These are phyloP conservation scores for Bruchidius siliquastri DNA, from an alignment of 2,888 invertebrate genomes.

Conservation along the genomic window DNA sequence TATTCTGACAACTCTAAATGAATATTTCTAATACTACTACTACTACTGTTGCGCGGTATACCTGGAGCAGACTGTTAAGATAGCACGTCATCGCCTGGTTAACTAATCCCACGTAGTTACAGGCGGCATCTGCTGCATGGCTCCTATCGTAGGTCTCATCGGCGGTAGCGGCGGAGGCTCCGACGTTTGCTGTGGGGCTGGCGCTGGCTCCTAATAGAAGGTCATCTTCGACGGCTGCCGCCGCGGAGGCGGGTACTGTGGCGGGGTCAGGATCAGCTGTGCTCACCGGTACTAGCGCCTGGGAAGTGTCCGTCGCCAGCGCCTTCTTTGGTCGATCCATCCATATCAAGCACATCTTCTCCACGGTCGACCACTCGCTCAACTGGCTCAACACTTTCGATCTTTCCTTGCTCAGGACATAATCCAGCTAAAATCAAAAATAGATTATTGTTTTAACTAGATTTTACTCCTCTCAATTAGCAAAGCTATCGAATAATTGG, in stretches of 20 bases:
- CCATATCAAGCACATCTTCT: background rate
- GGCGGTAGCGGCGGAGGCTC: background rate
- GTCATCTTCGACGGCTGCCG: slow-evolving; percentile 41
- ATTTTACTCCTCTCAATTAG: too few species aligned
- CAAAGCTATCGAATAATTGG: too few species aligned
- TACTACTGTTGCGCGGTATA: background rate
- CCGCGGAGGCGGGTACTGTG: slow-evolving; percentile 1
- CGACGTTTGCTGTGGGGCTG: slow-evolving; percentile 40
- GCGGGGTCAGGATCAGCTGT: background rate
- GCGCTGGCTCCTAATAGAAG: slow-evolving; percentile 48
- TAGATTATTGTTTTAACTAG: too few species aligned
- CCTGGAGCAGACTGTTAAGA: slow-evolving; percentile 78
- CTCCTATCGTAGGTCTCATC: background rate
- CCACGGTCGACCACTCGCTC: background rate
- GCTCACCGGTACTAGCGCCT: background rate
- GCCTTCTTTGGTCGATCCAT: background rate
- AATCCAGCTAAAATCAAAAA: slow-evolving; percentile 33
- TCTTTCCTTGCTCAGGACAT: slow-evolving; percentile 41
- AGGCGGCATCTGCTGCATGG: background rate
- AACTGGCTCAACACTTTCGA: background rate
- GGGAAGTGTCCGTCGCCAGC: background rate
- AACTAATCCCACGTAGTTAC: slow-evolving; percentile 69
- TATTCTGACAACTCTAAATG: too few species aligned
- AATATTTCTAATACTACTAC: too few species aligned
- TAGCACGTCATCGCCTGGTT: slow-evolving; percentile 94